Percentiles rank a stretch among this genome's conserved stretches.
These are phyloP conservation scores for Onychorhynchus coronatus DNA, from an alignment of 2,113 vertebrate genomes.

Conservation along the genomic window DNA sequence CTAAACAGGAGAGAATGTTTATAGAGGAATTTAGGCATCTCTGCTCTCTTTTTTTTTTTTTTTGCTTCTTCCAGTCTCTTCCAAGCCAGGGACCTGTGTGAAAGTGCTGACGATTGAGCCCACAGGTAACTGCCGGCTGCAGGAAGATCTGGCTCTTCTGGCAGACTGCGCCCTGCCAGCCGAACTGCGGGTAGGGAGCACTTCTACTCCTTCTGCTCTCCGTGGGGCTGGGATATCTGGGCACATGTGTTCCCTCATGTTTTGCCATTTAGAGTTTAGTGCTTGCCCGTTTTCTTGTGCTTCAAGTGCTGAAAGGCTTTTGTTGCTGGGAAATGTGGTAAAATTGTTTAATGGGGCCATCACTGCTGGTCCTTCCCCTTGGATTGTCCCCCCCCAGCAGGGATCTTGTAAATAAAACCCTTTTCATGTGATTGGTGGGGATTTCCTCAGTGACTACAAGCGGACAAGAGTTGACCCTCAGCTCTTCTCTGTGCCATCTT, in stretches of 20 bases:
- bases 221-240: not conserved
- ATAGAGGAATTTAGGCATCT: conserved; percentile 34
- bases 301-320: not conserved
- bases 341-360: not conserved
- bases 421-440: not conserved
- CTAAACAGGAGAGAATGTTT: not conserved
- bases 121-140: conserved; percentile 80
- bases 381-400: not conserved
- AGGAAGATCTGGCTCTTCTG: conserved; percentile 89
- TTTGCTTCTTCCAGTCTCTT: conserved; percentile 80
- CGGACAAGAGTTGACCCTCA: not conserved
- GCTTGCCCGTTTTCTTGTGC: not conserved
- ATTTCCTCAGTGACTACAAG: not conserved
- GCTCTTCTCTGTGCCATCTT: not conserved
- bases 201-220: not conserved
- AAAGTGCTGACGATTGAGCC: conserved; percentile 92
- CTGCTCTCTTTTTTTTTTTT: not conserved
- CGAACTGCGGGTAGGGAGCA: conserved; percentile 82
- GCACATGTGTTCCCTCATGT: not conserved
- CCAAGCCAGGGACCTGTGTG: conserved; percentile 93
- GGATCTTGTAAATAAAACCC: not conserved
- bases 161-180: conserved; percentile 89
- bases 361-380: not conserved
- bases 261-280: not conserved
- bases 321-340: not conserved